These are phyloP conservation scores for Nansenia antarctica DNA, from an alignment of 2,113 vertebrate genomes.

Conservation along the genomic window DNA sequence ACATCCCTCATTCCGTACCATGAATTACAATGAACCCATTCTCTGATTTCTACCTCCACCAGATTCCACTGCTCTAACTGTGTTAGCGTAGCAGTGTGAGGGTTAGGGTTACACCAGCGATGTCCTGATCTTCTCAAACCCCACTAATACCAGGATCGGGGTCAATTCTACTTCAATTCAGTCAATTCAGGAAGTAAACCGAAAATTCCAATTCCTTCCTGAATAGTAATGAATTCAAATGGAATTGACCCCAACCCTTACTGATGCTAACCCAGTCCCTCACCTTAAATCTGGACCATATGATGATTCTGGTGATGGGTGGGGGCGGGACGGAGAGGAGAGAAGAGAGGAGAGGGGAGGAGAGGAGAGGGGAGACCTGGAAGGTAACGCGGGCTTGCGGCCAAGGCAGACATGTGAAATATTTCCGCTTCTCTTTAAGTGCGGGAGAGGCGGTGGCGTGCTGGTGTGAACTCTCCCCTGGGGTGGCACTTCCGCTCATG, in stretches of 20 bases:
- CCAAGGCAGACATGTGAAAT: conserved; percentile 67
- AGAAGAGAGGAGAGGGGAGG: neutral
- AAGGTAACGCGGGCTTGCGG: conserved; percentile 36
- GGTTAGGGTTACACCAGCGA: neutral
- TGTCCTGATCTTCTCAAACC: neutral
- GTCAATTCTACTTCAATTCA: too few species aligned
- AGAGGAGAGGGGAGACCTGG: conserved; percentile 28
- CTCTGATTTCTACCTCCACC: too few species aligned
- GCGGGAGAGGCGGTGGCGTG: conserved; percentile 33
- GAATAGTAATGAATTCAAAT: too few species aligned
- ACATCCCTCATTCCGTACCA: too few species aligned
- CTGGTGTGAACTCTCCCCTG: conserved; percentile 55
- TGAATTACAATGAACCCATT: too few species aligned
- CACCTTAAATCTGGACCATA: conserved; percentile 16
- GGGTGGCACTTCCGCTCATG: conserved; percentile 15
- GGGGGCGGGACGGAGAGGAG: neutral
- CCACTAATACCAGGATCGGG: too few species aligned
- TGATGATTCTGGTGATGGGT: neutral
- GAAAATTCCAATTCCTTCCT: too few species aligned
- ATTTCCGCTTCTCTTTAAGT: conserved; percentile 58
- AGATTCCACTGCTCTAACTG: neutral
- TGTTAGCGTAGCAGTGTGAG: neutral
- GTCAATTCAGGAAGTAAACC: too few species aligned
- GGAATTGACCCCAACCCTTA: too few species aligned
- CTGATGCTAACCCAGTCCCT: neutral